These are phyloP conservation scores for Sebastes dallii DNA, from an alignment of 2,797 vertebrate species.

Conservation along the genomic window DNA sequence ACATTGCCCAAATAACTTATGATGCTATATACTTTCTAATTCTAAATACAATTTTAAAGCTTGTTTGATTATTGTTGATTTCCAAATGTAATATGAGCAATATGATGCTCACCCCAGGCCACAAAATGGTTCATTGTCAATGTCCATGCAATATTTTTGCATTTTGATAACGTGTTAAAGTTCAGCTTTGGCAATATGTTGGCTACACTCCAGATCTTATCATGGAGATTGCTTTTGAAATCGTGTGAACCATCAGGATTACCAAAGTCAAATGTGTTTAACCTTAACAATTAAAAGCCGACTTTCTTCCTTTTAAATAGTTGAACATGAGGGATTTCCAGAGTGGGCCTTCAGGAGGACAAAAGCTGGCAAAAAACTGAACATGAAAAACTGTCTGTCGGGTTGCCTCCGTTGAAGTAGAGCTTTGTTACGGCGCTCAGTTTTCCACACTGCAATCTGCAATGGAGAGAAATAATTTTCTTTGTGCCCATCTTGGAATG, in stretches of 20 bases:
- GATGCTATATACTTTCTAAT: background rate
- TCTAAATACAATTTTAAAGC: background rate
- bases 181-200: background rate
- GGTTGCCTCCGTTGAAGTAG: background rate
- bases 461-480: slow-evolving; percentile 28
- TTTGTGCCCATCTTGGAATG: slow-evolving; percentile 41
- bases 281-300: background rate
- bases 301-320: background rate
- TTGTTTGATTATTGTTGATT: background rate
- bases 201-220: background rate
- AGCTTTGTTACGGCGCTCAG: background rate
- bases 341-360: background rate
- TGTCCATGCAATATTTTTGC: background rate
- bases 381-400: background rate
- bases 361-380: background rate
- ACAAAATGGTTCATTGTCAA: background rate
- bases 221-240: background rate
- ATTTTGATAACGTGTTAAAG: background rate
- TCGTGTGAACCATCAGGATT: background rate
- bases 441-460: background rate
- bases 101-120: background rate
- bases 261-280: background rate
- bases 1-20: background rate
- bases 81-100: background rate
- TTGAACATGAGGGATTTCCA: background rate